phyloP scores from a whole-genome alignment of 2,113 vertebrate species.

The Anseranas semipalmata region DNA sequence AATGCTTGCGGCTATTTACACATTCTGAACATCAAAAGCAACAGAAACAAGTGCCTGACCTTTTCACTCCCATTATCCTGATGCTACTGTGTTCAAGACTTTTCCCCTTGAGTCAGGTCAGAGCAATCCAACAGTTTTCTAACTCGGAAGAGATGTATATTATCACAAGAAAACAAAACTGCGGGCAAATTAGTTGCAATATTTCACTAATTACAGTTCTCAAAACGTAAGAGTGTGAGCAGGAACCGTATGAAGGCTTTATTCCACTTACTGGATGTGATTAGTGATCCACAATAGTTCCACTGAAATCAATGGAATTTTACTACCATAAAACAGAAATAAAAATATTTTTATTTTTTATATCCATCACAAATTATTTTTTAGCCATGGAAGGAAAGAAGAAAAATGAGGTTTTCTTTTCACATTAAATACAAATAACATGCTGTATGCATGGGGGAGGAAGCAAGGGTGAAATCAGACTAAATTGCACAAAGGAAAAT shows the following conservation, averaged over 20 bases:
- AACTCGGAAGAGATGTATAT: background rate
- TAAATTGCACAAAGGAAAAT: background rate
- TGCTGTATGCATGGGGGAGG: background rate
- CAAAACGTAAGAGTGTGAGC: background rate
- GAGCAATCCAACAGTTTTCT: background rate
- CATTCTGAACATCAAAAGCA: background rate
- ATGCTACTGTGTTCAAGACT: background rate
- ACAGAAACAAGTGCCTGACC: background rate
- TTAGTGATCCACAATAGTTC: background rate
- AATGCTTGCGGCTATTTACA: background rate
- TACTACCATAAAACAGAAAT: background rate
- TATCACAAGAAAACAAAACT: background rate
- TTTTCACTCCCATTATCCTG: background rate
- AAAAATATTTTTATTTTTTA: background rate
- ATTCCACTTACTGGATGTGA: background rate
- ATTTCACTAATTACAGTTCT: background rate
- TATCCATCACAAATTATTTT: background rate
- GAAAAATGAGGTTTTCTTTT: background rate
- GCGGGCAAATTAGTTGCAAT: background rate
- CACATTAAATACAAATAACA: background rate
- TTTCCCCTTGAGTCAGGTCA: background rate
- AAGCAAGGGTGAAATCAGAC: background rate
- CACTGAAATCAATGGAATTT: background rate
- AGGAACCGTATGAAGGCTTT: background rate
- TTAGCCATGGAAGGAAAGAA: background rate